These are phyloP conservation scores for Rhagologus leucostigma DNA, from an alignment of 2,113 vertebrate species.

Conservation along the genomic window DNA sequence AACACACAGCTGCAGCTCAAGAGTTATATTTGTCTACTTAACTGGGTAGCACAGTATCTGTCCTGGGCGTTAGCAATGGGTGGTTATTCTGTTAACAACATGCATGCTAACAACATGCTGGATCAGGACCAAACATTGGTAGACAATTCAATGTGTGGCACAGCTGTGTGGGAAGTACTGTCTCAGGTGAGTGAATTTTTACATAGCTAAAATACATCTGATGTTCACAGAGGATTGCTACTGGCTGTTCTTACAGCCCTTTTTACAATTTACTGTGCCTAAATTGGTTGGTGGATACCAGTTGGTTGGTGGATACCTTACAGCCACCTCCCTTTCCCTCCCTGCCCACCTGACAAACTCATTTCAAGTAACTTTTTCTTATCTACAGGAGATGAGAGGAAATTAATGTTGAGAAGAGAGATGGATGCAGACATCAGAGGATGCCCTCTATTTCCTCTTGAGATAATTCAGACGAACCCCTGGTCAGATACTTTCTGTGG, in stretches of 20 bases:
- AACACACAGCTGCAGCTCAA: not conserved
- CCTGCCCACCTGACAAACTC: not conserved
- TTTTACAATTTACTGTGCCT: not conserved
- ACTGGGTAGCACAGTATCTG: not conserved
- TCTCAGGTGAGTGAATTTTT: not conserved
- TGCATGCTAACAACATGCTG: not conserved
- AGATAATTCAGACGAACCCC: slow-evolving; percentile 50
- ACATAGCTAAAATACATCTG: not conserved
- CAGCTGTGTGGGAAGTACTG: not conserved
- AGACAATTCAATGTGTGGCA: not conserved
- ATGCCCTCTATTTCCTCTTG: slow-evolving; percentile 50
- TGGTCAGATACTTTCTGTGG: slow-evolving; percentile 43
- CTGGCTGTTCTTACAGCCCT: not conserved
- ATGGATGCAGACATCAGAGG: slow-evolving; percentile 31
- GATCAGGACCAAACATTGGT: too few species aligned
- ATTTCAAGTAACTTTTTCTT: slow-evolving; percentile 1
- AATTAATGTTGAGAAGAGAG: slow-evolving; percentile 36
- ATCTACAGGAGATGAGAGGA: slow-evolving; percentile 34
- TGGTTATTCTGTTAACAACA: not conserved
- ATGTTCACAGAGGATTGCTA: not conserved
- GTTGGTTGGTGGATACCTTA: not conserved
- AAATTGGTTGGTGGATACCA: not conserved
- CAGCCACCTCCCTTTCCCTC: not conserved
- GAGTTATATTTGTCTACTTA: not conserved
- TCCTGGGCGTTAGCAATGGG: not conserved